A percentile compares a stretch with the other conserved stretches of the same genome.
Conservation (phyloP, 2,113 vertebrate genomes). For the Illadopsis cleaveri region DNA sequence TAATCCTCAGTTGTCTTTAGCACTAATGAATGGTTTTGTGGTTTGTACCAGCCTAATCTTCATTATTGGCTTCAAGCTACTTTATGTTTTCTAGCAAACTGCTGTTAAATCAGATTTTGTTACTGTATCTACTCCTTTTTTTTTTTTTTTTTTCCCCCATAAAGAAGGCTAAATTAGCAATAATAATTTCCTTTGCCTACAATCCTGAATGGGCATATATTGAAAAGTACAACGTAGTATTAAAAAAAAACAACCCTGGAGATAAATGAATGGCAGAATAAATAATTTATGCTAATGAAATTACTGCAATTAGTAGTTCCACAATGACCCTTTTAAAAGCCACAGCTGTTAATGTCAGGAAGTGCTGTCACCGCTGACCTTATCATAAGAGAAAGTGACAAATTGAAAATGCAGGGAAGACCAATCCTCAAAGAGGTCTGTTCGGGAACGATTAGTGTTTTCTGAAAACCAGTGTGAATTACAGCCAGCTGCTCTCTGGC, state of each 20-base stretch:
- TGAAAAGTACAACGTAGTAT: conserved; percentile 35
- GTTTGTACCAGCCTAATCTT: neutral
- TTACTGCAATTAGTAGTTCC: conserved; percentile 97
- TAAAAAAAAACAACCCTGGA: conserved; percentile 60
- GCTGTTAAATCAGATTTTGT: conserved; percentile 32
- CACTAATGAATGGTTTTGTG: neutral
- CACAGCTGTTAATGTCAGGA: conserved; percentile 98
- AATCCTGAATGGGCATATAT: conserved; percentile 13
- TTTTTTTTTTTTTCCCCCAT: neutral
- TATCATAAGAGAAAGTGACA: conserved; percentile 90
- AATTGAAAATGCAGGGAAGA: conserved; percentile 83
- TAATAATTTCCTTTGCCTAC: conserved; percentile 31
- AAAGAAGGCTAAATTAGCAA: conserved; percentile 29
- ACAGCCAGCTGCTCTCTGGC: conserved; percentile 84
- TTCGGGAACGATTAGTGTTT: conserved; percentile 81
- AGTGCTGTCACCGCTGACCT: conserved; percentile 90
- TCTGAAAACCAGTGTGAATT: conserved; percentile 85
- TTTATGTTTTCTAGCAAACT: neutral
- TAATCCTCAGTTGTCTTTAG: neutral
- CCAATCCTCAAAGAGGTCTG: conserved; percentile 83
- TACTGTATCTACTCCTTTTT: neutral
- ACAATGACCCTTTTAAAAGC: conserved; percentile 95
- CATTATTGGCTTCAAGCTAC: conserved; percentile 9
- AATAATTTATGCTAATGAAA: conserved; percentile 99
- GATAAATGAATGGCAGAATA: conserved; percentile 89